Conservation (phyloP, 30 jellyfish, hydroid and myxozoan genomes). For the Cassiopea xamachana region DNA sequence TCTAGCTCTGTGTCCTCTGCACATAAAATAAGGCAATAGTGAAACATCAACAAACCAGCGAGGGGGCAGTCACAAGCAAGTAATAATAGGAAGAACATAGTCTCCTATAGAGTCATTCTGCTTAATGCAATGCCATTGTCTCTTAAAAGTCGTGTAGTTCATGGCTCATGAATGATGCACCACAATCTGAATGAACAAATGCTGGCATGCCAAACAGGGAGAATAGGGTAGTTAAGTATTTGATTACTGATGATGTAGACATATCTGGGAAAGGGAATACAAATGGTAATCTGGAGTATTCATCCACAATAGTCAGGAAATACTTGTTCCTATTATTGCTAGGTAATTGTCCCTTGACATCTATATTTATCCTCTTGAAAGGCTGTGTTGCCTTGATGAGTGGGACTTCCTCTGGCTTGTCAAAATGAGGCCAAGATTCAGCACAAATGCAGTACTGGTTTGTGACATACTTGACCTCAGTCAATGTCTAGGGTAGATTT, state of each 20-base stretch:
- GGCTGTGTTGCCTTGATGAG: constrained; percentile 62
- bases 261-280: constrained; percentile 60
- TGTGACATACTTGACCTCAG: constrained; percentile 22
- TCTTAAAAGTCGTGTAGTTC: too few relatives aligned
- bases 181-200: constrained; percentile 80
- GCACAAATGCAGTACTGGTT: constrained; percentile 32
- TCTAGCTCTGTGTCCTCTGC: too few relatives aligned
- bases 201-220: constrained; percentile 86
- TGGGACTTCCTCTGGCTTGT: constrained; percentile 16
- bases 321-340: constrained; percentile 36
- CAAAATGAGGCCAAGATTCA: constrained; percentile 35
- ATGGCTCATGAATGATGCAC: constrained; percentile 65
- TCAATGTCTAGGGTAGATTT: constrained; percentile 33
- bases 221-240: constrained; percentile 48
- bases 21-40: too few relatives aligned
- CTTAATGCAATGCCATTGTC: too few relatives aligned
- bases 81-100: too few relatives aligned
- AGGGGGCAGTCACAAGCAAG: too few relatives aligned
- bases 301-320: constrained; percentile 71
- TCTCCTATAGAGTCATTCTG: too few relatives aligned
- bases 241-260: constrained; percentile 55
- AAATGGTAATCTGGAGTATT: constrained; percentile 77
- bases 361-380: constrained; percentile 35
- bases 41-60: too few relatives aligned
- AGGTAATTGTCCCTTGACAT: constrained; percentile 75